Percentiles rank a stretch among this genome's conserved stretches.
These are phyloP conservation scores for Hozukius guyotensis DNA, from an alignment of 2,797 vertebrate species.

Conservation along the genomic window DNA sequence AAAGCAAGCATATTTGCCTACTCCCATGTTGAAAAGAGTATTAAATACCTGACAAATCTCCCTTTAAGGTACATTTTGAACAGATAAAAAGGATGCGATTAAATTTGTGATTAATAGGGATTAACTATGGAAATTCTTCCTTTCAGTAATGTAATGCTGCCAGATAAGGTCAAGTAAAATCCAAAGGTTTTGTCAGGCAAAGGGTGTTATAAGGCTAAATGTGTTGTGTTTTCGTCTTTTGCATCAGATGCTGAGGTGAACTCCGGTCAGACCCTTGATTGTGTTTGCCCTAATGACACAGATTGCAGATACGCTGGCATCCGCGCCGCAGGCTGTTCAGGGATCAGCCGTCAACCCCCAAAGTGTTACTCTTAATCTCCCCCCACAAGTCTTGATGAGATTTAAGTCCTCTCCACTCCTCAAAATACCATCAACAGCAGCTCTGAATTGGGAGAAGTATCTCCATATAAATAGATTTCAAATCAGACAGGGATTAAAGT, in stretches of 20 bases:
- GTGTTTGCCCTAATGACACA: conserved; percentile 55
- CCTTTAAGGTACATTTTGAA: no score
- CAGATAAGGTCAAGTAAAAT: not conserved
- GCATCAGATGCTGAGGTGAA: conserved; percentile 21
- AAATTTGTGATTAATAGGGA: no score
- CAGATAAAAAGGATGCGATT: no score
- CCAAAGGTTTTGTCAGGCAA: not conserved
- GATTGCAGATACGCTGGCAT: conserved; percentile 30
- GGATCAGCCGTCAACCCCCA: conserved; percentile 45
- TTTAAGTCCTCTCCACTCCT: conserved; percentile 49
- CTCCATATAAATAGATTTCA: conserved; percentile 47
- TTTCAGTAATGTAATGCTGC: not conserved
- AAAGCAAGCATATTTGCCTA: no score
- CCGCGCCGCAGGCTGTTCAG: conserved; percentile 42
- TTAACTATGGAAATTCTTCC: not conserved
- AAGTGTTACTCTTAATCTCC: conserved; percentile 64
- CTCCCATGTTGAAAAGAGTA: no score
- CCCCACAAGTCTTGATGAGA: conserved; percentile 55
- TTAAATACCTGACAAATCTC: no score
- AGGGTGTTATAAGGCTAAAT: not conserved
- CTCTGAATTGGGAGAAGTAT: conserved; percentile 26
- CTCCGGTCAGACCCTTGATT: conserved; percentile 42
- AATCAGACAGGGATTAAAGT: conserved; percentile 57
- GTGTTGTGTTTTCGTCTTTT: not conserved
- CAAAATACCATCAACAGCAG: conserved; percentile 37